phyloP scores from a whole-genome alignment of 2,113 vertebrate species.

The Hydrochoerus hydrochaeris region DNA sequence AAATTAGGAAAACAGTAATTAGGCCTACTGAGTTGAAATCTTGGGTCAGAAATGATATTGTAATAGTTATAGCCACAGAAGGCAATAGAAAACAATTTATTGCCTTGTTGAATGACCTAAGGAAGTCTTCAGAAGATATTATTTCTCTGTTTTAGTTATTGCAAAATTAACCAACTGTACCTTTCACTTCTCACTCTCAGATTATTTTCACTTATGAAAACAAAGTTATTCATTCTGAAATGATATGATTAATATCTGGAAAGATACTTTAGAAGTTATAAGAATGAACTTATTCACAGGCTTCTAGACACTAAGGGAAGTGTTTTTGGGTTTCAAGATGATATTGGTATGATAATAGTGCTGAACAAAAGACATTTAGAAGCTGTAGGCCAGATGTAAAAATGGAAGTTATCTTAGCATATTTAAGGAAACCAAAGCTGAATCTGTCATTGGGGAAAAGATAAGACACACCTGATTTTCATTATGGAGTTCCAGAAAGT shows the following conservation, averaged over 20 bases:
- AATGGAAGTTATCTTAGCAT: not conserved
- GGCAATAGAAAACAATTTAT: not conserved
- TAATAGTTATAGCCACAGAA: conserved; percentile 44
- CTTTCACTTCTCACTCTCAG: not conserved
- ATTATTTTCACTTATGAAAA: conserved; percentile 50
- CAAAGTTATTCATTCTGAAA: conserved; percentile 30
- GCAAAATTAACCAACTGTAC: conserved; percentile 36
- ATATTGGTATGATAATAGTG: not conserved
- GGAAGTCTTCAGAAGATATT: not conserved
- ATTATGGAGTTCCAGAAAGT: not conserved
- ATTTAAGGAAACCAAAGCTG: not conserved
- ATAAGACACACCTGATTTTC: not conserved
- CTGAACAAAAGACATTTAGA: not conserved
- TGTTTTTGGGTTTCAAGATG: conserved; percentile 15
- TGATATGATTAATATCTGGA: not conserved
- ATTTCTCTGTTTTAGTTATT: conserved; percentile 1
- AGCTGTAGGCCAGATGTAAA: not conserved
- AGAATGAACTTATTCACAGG: not conserved
- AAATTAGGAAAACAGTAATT: conserved; percentile 76
- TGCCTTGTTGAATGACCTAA: not conserved
- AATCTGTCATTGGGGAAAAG: not conserved
- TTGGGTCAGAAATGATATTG: conserved; percentile 32
- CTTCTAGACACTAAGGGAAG: not conserved
- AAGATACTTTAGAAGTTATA: not conserved
- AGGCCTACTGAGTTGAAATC: conserved; percentile 48